Evolutionary conservation across 2,888 invertebrate species (phyloP).

Genomic region (Nowickia ferox): DNA sequence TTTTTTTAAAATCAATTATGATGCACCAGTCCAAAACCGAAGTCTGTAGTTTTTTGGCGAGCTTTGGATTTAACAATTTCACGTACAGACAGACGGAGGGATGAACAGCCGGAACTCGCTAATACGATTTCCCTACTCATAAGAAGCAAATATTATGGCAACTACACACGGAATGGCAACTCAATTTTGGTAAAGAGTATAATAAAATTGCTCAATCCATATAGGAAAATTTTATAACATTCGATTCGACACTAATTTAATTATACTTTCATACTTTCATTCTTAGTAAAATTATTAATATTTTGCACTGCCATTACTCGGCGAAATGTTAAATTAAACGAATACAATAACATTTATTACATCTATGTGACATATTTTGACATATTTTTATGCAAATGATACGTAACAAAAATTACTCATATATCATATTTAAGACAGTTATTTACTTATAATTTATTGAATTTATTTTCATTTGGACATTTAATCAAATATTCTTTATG

Average conservation of each 20-base stretch:
- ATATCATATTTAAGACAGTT: slow-evolving; percentile 41
- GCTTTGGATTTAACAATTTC: no score
- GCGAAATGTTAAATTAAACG: not conserved
- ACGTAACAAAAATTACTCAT: slow-evolving; percentile 13
- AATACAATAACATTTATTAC: not conserved
- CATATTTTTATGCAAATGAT: slow-evolving; percentile 19
- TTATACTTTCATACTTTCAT: not conserved
- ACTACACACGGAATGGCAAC: no score
- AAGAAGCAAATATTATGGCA: no score
- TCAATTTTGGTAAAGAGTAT: no score
- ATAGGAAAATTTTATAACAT: no score
- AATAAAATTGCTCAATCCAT: no score
- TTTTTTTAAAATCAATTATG: no score
- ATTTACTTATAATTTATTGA: slow-evolving; percentile 58
- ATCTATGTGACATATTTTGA: slow-evolving; percentile 28
- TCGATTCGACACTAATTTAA: not conserved
- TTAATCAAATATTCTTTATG: slow-evolving; percentile 57
- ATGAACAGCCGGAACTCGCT: no score
- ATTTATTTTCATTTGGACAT: slow-evolving; percentile 53
- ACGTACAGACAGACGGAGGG: no score
- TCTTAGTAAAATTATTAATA: not conserved
- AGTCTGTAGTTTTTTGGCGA: no score
- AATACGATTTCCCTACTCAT: no score
- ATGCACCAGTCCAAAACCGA: no score
- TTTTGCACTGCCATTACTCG: not conserved